These are phyloP conservation scores for Pachymerium ferrugineum DNA, from an alignment of 2,888 invertebrate genomes.

Conservation along the genomic window DNA sequence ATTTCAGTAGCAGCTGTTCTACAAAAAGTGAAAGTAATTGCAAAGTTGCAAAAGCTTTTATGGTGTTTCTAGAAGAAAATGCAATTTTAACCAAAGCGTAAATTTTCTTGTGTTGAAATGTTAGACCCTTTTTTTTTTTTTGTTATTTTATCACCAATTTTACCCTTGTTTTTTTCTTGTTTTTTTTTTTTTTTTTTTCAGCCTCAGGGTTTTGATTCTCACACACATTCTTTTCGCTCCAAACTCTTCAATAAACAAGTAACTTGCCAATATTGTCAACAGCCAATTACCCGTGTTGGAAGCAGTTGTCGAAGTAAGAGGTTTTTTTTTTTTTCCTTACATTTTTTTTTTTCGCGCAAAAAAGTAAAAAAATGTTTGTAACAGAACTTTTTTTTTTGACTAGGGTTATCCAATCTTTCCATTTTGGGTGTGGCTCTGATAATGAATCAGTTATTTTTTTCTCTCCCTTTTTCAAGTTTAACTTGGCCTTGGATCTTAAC, in stretches of 20 bases:
- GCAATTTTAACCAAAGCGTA: not conserved
- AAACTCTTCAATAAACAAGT: not conserved
- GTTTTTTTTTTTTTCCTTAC: not conserved
- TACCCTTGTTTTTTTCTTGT: not conserved
- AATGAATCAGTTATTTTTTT: slow-evolving; percentile 22
- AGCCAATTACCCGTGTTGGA: slow-evolving; percentile 5
- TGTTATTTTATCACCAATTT: too few relatives aligned
- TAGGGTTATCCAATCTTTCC: slow-evolving; percentile 19
- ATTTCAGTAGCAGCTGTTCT: not conserved
- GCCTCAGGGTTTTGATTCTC: slow-evolving; percentile 16
- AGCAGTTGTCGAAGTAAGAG: slow-evolving; percentile 22
- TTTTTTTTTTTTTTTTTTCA: slow-evolving; percentile 3
- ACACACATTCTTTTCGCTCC: slow-evolving; percentile 19
- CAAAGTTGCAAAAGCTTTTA: not conserved
- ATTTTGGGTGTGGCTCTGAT: slow-evolving; percentile 27
- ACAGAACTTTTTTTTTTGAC: not conserved
- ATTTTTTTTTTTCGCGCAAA: not conserved
- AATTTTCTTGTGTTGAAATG: slow-evolving; percentile 20
- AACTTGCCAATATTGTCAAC: slow-evolving; percentile 24
- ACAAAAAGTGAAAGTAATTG: not conserved
- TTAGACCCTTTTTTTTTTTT: not conserved
- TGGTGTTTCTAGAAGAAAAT: not conserved
- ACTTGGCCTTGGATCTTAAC: slow-evolving; percentile 15
- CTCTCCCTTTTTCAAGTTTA: slow-evolving; percentile 17
- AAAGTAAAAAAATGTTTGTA: slow-evolving; percentile 4